Percentiles rank a stretch among this genome's conserved stretches.
Evolutionary conservation across 1,140 invertebrate genomes (phyloP).

Genomic region (Papilio machaon): DNA sequence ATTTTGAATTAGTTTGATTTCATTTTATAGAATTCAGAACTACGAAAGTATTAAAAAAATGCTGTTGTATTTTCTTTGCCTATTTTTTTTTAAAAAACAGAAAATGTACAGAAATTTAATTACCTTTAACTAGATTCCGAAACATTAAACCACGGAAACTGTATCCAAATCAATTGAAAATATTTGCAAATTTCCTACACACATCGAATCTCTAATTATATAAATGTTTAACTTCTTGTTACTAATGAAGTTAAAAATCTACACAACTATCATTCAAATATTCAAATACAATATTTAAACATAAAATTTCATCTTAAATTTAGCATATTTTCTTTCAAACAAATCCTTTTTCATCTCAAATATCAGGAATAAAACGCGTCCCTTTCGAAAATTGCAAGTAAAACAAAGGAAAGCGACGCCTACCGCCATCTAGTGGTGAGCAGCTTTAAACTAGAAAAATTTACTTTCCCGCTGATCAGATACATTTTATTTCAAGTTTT

Average conservation of each 20-base stretch:
- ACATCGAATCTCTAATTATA: no score
- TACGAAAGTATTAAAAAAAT: no score
- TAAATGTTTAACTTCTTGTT: no score
- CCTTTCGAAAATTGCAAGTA: conserved; percentile 52
- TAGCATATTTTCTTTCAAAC: not conserved
- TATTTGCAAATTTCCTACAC: no score
- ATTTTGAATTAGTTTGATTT: no score
- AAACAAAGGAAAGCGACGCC: conserved; percentile 59
- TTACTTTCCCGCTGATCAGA: not conserved
- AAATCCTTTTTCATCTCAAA: not conserved
- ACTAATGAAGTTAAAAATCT: not conserved
- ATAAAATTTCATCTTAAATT: not conserved
- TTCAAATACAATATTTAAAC: not conserved
- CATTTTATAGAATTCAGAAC: no score
- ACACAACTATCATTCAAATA: not conserved
- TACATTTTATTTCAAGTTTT: not conserved
- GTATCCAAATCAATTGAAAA: no score
- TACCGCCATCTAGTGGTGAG: conserved; percentile 72
- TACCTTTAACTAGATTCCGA: no score
- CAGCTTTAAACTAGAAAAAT: conserved; percentile 42
- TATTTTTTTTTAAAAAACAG: no score
- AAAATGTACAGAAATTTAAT: no score
- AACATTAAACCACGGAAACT: no score
- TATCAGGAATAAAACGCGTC: conserved; percentile 14
- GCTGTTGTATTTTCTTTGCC: no score